phyloP scores from a whole-genome alignment of 30 jellyfish, hydroid and myxozoan genomes.

The Turritopsis rubra region DNA sequence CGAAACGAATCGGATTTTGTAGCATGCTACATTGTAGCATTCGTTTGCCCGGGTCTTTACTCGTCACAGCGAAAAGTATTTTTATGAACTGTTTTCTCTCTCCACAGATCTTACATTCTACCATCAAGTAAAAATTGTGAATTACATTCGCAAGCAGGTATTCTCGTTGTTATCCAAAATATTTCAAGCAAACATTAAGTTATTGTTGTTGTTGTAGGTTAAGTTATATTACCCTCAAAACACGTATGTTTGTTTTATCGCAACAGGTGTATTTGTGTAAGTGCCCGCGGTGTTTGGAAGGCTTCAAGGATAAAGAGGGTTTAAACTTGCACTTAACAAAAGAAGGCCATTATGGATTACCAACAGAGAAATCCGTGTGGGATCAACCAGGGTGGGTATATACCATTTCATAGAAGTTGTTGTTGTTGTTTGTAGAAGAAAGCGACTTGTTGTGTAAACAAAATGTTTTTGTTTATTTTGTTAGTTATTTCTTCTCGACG shows the following conservation, averaged over 20 bases:
- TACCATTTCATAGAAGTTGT: neutral
- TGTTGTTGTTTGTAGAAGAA: neutral
- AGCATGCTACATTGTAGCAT: no score
- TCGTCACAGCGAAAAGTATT: no score
- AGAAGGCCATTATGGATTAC: constrained; percentile 58
- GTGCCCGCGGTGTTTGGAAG: constrained; percentile 65
- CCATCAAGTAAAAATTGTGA: constrained; percentile 71
- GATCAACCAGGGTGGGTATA: constrained; percentile 92
- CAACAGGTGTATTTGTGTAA: constrained; percentile 52
- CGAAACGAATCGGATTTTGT: no score
- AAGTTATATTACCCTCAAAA: neutral
- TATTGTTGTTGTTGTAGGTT: neutral
- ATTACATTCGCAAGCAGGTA: constrained; percentile 81
- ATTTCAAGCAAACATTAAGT: neutral
- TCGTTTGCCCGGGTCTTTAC: no score
- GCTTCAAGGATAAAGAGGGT: constrained; percentile 14
- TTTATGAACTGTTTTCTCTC: constrained; percentile 15
- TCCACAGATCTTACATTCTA: constrained; percentile 56
- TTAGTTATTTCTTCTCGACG: constrained; percentile 43
- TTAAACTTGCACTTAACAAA: constrained; percentile 47
- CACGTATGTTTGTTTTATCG: neutral
- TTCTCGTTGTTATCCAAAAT: neutral
- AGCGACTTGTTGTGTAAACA: neutral
- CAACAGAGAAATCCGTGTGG: constrained; percentile 73
- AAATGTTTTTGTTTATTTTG: neutral